A percentile compares a stretch with the other conserved stretches of the same genome.
Conservation (phyloP, 2,113 vertebrate species). For the Rhinoderma darwinii region DNA sequence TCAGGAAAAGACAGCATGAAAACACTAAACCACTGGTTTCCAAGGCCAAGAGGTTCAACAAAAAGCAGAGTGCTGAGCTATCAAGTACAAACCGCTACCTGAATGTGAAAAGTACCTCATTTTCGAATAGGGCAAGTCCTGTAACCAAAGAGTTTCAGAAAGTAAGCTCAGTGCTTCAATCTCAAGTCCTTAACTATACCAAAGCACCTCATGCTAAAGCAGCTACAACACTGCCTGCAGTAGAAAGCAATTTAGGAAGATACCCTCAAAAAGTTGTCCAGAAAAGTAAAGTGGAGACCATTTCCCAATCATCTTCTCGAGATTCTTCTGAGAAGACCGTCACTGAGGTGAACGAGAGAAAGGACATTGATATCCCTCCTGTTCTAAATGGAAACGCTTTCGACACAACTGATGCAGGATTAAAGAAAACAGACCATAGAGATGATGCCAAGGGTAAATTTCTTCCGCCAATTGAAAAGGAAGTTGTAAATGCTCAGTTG, state of each 20-base stretch:
- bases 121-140: not conserved
- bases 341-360: fast-evolving
- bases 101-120: not conserved
- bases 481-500: not conserved
- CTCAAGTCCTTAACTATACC: fast-evolving
- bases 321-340: not conserved
- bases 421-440: not conserved
- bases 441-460: not conserved
- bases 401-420: not conserved
- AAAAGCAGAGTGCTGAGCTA: constrained; percentile 33
- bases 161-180: constrained; percentile 1
- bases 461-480: too few relatives aligned
- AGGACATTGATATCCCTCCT: fast-evolving
- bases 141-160: constrained; percentile 60
- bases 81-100: fast-evolving
- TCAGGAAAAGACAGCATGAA: constrained; percentile 14
- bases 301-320: not conserved
- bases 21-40: constrained; percentile 30
- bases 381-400: not conserved
- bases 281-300: not conserved
- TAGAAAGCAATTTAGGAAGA: constrained; percentile 15
- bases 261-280: fast-evolving
- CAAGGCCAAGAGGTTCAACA: not conserved
- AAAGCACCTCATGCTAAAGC: fast-evolving
- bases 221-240: fast-evolving